These are phyloP conservation scores for Glareola pratincola DNA, from an alignment of 2,113 vertebrate genomes.

Conservation along the genomic window DNA sequence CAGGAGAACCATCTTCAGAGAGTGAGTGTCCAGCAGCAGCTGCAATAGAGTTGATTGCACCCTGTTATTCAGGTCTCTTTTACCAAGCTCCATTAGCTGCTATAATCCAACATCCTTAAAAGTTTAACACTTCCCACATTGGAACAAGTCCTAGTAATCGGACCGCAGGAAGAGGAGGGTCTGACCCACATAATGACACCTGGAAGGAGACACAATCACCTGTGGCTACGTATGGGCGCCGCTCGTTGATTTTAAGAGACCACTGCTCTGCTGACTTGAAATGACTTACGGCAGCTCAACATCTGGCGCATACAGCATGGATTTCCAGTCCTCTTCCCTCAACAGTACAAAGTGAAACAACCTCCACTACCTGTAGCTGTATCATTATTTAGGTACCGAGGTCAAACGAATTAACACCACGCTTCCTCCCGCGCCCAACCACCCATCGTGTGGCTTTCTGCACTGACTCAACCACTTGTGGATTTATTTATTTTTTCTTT, in stretches of 20 bases:
- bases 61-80: background rate
- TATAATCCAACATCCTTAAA: background rate
- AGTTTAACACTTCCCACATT: background rate
- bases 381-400: background rate
- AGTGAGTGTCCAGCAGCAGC: conserved; percentile 97
- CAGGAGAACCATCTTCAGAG: conserved; percentile 94
- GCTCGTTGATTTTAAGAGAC: background rate
- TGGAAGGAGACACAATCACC: background rate
- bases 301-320: background rate
- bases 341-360: background rate
- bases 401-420: background rate
- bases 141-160: background rate
- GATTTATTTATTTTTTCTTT: background rate
- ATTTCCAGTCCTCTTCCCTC: background rate
- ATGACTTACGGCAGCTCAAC: background rate
- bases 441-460: background rate
- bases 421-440: background rate
- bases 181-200: background rate
- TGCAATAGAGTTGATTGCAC: conserved; percentile 53
- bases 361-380: background rate
- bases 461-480: background rate
- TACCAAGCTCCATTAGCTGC: background rate
- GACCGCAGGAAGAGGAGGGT: background rate
- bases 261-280: background rate
- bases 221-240: fast-evolving